Evolutionary conservation across 2,113 vertebrate genomes (phyloP).

Genomic region (Nycticorax nycticorax): DNA sequence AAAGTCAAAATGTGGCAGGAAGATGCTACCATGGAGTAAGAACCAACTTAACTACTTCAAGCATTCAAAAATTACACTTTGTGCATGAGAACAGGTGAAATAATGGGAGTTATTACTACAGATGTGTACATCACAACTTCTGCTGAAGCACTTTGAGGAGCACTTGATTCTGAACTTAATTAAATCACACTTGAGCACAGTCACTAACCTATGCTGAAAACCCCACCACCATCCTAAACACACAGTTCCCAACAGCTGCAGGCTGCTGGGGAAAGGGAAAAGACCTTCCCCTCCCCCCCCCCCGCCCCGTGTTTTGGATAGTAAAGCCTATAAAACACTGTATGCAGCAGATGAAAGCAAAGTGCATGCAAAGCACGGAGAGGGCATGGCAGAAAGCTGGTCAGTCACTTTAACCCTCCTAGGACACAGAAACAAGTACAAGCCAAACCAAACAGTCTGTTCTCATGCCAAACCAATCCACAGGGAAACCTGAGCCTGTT

Average conservation of each 20-base stretch:
- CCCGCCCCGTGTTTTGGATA: rapidly evolving
- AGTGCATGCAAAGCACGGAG: rapidly evolving
- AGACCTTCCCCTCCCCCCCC: rapidly evolving
- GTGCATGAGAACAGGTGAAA: not conserved
- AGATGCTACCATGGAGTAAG: rapidly evolving
- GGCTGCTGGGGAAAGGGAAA: not conserved
- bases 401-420: not conserved
- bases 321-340: not conserved
- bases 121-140: rapidly evolving
- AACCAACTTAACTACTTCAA: not conserved
- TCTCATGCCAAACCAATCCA: not conserved
- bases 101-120: not conserved
- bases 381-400: not conserved
- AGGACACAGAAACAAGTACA: not conserved
- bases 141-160: not conserved
- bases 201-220: not conserved
- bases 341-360: not conserved
- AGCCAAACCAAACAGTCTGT: conserved; percentile 11
- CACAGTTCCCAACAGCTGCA: not conserved
- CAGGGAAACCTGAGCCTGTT: not conserved
- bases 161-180: not conserved
- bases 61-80: not conserved
- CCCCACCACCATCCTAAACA: not conserved
- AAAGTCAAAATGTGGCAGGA: not conserved
- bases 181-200: not conserved